Base-by-base conservation (phyloP, 2,888 invertebrate species). In the Ephialtes manifestator region DNA sequence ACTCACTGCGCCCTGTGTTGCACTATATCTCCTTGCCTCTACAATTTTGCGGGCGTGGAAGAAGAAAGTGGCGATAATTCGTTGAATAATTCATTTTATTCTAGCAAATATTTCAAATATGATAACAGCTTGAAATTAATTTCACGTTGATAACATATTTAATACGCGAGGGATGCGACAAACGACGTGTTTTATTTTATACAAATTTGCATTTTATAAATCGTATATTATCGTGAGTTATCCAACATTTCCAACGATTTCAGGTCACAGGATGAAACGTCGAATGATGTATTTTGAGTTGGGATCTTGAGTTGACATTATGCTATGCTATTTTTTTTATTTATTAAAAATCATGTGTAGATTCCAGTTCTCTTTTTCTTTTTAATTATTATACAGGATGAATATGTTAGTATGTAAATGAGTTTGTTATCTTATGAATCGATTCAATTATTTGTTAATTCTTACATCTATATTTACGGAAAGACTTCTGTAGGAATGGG, bases 181-280 rank as follows among this genome's bases (percentile, higher is more conserved):
- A 85, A 82, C 74, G 55, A 78, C 28, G 55, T 77, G 24, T 24
- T 79, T 79, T 76, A 48, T 76, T 71, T 71, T 71, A 77, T 85
- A 85, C 85, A 85, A 85, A 79, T 55, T 78, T 85, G 70, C 51
- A 46, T 71, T 75, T 79, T 82, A 85, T 43, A 82, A 85, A 85
- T 79, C 75, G 74, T 81, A 81, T 51, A n/a, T 53, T 77, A 84
- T 28, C 58, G 28, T 63, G 58, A 58, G 28, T 72, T 43, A 76
- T 74, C 60, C 63, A 67, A 83, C 53, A 28, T 53, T 67, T 76
- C 39, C 60, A 55, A 58, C 35, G 31, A 7, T 55, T 55, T 46
- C 43, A 53, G 68, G 46, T 60, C 60, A 20, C 70, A 63, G 24
- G 63, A 70, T 75, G 24, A 83, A 83, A 68, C 51, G 70, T 78